These are phyloP conservation scores for Rousettus leschenaultii DNA, from an alignment of 2,113 vertebrate genomes.

Conservation along the genomic window DNA sequence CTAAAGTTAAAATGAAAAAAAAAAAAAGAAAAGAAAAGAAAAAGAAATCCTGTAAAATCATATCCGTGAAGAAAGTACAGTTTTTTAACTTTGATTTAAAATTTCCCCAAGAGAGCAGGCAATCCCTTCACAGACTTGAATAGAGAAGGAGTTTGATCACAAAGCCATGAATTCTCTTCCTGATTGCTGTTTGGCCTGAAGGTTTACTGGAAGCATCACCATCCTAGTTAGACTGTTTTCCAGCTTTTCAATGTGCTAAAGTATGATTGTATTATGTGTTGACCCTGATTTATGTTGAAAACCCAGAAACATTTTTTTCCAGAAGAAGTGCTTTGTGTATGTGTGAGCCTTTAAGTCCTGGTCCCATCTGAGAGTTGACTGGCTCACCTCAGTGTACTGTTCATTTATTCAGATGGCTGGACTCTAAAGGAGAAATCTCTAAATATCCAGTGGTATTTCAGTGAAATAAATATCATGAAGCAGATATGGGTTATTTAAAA, in stretches of 20 bases:
- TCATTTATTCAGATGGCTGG: constrained; percentile 59
- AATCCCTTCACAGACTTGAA: constrained; percentile 6
- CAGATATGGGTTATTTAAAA: constrained; percentile 62
- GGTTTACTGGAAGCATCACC: constrained; percentile 49
- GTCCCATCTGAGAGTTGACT: constrained; percentile 27
- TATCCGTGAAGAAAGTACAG: background rate
- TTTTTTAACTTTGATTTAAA: background rate
- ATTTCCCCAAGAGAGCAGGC: constrained; percentile 6
- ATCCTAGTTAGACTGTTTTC: constrained; percentile 41
- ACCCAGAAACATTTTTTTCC: constrained; percentile 67
- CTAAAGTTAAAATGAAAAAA: background rate
- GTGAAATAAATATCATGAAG: constrained; percentile 54
- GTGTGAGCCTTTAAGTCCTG: constrained; percentile 57
- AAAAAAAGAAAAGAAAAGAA: background rate
- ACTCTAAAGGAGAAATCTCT: constrained; percentile 36
- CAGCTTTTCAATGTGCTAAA: constrained; percentile 58
- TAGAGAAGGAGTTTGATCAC: constrained; percentile 2
- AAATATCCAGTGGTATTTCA: constrained; percentile 46
- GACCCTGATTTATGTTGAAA: constrained; percentile 72
- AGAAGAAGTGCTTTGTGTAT: constrained; percentile 60
- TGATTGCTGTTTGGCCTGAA: constrained; percentile 62
- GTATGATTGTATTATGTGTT: constrained; percentile 68
- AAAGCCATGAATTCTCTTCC: constrained; percentile 51
- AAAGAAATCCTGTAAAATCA: background rate
- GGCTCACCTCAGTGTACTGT: constrained; percentile 52